phyloP scores from a whole-genome alignment of 2,797 vertebrate genomes.

The Sylvilagus floridanus region DNA sequence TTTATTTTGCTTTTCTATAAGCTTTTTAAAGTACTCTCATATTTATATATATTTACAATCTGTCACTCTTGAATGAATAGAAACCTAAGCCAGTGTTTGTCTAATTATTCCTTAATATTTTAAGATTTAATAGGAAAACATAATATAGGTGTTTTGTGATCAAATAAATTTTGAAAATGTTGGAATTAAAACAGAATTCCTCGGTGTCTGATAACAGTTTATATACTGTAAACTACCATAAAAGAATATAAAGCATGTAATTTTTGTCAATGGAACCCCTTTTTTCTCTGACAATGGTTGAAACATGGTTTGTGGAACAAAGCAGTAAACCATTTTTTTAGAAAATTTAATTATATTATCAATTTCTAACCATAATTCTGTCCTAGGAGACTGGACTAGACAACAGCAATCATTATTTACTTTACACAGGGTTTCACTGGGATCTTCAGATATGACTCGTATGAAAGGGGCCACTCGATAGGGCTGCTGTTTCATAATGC shows the following conservation, averaged over 20 bases:
- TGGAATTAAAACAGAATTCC: not conserved
- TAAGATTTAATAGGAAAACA: slow-evolving; percentile 2
- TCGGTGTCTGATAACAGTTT: not conserved
- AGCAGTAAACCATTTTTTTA: not conserved
- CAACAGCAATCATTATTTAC: not conserved
- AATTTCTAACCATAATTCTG: not conserved
- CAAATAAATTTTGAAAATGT: not conserved
- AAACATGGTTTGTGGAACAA: not conserved
- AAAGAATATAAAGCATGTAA: not conserved
- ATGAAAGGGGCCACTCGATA: not conserved
- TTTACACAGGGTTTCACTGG: not conserved
- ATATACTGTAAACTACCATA: not conserved
- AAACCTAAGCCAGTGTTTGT: slow-evolving; percentile 6
- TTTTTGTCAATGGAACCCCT: not conserved
- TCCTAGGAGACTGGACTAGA: not conserved
- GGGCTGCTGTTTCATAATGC: not conserved
- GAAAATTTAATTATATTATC: slow-evolving; percentile 14
- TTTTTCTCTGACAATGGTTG: not conserved
- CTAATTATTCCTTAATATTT: not conserved
- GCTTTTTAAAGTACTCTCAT: not conserved
- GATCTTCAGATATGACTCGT: not conserved
- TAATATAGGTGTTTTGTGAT: not conserved
- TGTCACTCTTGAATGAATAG: not conserved
- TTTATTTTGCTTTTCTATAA: no score
- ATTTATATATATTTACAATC: not conserved